These are phyloP conservation scores for Ephydatia muelleri DNA, from an alignment of 37 sponge, comb jelly and placozoan species.

Conservation along the genomic window DNA sequence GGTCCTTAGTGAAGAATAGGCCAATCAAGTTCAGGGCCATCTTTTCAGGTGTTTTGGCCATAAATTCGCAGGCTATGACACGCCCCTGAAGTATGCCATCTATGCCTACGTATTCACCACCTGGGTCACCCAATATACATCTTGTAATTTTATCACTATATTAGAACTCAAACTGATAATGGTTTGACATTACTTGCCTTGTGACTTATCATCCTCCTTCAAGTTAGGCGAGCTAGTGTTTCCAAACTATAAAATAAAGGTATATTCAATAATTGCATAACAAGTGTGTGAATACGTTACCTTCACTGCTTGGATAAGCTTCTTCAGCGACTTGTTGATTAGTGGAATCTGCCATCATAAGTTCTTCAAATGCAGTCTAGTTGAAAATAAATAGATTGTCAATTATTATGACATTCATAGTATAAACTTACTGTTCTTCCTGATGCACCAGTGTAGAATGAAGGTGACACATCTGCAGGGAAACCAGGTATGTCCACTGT, in stretches of 20 bases:
- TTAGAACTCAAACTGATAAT: neutral
- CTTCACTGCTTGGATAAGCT: neutral
- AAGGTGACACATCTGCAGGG: neutral
- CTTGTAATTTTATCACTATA: neutral
- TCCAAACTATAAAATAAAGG: neutral
- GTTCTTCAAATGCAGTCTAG: neutral
- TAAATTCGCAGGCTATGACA: neutral
- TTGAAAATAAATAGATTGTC: neutral
- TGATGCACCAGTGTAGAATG: neutral
- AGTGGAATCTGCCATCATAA: neutral
- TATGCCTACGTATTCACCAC: neutral
- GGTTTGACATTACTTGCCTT: conserved; percentile 1
- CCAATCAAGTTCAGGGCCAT: neutral
- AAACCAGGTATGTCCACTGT: neutral
- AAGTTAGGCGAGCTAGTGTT: neutral
- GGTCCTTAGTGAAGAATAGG: neutral
- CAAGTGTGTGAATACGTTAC: neutral
- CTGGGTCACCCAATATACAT: neutral
- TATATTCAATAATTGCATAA: neutral
- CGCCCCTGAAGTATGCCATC: neutral
- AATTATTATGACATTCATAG: neutral
- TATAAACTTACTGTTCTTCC: neutral
- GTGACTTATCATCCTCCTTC: neutral
- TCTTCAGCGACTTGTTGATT: neutral
- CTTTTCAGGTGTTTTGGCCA: neutral